Conservation (phyloP, 2,797 vertebrate species). For the Sphenopsis melanotis region DNA sequence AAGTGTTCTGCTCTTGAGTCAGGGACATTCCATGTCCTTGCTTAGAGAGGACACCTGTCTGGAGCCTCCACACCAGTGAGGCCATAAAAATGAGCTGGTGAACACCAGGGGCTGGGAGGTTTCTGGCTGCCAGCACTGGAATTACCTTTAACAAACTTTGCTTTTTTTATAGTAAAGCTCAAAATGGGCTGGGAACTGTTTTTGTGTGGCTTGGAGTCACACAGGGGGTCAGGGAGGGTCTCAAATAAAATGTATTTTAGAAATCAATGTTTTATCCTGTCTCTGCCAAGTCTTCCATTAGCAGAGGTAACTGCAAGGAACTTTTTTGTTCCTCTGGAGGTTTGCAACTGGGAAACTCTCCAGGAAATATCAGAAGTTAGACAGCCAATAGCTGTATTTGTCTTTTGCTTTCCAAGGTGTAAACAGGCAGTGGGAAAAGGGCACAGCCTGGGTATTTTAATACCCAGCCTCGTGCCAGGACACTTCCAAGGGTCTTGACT, state of each 20-base stretch:
- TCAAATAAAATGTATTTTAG: background rate
- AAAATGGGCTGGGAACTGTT: background rate
- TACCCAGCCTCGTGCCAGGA: background rate
- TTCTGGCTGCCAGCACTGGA: background rate
- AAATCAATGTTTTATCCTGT: background rate
- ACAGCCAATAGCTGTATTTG: slow-evolving; percentile 5
- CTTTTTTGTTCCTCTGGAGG: background rate
- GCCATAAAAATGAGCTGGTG: background rate
- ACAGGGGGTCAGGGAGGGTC: rapidly evolving
- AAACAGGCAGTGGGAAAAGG: background rate
- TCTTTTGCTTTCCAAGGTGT: background rate
- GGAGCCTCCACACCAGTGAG: background rate
- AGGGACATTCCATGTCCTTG: background rate
- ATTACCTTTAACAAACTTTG: background rate
- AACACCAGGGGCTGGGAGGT: background rate
- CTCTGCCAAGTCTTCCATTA: slow-evolving; percentile 32
- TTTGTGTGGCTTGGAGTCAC: background rate
- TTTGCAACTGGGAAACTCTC: background rate
- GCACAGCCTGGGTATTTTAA: background rate
- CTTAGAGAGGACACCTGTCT: background rate
- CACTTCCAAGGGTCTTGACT: background rate
- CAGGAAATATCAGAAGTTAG: slow-evolving; percentile 25
- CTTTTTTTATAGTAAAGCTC: background rate
- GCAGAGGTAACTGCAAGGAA: background rate
- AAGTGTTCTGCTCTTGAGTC: background rate